Base-by-base conservation (phyloP, 2,888 invertebrate genomes). In the Falcaria lacertinaria region DNA sequence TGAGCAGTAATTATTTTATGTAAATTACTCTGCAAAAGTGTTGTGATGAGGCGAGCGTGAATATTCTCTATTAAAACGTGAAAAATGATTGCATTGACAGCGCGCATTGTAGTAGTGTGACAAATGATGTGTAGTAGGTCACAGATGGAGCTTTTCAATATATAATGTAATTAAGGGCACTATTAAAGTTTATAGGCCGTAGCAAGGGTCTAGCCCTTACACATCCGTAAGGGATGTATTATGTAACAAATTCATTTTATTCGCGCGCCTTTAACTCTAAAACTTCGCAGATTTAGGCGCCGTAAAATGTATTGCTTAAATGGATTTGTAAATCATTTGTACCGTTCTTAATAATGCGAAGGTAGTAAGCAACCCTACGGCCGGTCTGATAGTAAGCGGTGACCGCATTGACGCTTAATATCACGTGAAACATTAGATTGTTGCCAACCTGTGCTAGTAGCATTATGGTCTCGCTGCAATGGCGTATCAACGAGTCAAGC, bases 21-120 rank as follows among this genome's bases (percentile, higher is more conserved):
- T 36, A 36, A 36, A 36, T 19, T 36, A 22, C 37, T 14, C 22
- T 22, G 11, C 37, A 13, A 13, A 37, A 37, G 4, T 3, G 7
- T 19, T 37, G 22, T 22, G 4, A 37, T 37, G 22, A 37, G 16
- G 25, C 14, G 47, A 37, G 42, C 43, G 46, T 52, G 44, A 56
- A 57, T 39, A 41, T 39, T 48, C 50, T 55, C 48, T 50, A 45
- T 58, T 45, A 38, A 48, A 49, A 51, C 44, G 45, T 62, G 64
- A 68, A 64, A 64, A 64, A 67, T 65, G 56, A 54, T 46, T 48
- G 49, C 49, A 50, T 45, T 50, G 45, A 54, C 55, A 55, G 49
- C 48, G 44, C 50, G 50, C 41, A 53, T 66, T 69, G 45, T 52
- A 43, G 50, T 49, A 41, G 48, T 52, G 55, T 63, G 68, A 64